A percentile compares a stretch with the other conserved stretches of the same genome.
phyloP scores from a whole-genome alignment of 1,140 invertebrate species.

The Microplitis mediator region DNA sequence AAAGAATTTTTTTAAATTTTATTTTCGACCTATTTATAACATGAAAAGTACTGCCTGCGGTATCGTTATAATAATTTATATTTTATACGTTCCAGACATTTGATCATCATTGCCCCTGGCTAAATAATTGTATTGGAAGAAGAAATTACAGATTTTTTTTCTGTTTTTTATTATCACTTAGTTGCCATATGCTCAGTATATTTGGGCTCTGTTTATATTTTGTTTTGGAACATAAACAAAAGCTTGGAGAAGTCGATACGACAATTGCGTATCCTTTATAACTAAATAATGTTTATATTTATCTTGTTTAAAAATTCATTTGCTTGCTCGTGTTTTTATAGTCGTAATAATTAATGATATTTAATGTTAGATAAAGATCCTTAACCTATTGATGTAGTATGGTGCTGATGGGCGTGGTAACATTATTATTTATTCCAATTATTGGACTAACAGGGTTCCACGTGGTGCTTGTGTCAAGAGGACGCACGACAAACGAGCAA shows the following conservation, averaged over 20 bases:
- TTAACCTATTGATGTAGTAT: conserved; percentile 69
- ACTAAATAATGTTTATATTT: conserved; percentile 15
- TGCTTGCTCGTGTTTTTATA: not conserved
- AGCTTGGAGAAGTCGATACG: conserved; percentile 78
- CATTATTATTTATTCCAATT: conserved; percentile 92
- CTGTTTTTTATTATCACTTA: conserved; percentile 95
- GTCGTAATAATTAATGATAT: not conserved
- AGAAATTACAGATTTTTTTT: conserved; percentile 99
- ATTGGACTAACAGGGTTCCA: conserved; percentile 98
- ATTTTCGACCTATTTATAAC: conserved; percentile 17
- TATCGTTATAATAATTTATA: conserved; percentile 20
- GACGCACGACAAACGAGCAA: conserved; percentile 99
- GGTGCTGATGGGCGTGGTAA: conserved; percentile 89
- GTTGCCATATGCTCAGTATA: conserved; percentile 96
- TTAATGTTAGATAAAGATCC: conserved; percentile 35
- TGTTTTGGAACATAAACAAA: conserved; percentile 84
- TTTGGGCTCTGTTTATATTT: conserved; percentile 92
- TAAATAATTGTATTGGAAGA: conserved; percentile 99
- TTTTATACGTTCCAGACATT: conserved; percentile 83
- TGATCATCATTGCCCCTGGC: conserved; percentile 99
- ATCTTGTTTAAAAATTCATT: no score
- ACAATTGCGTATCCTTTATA: conserved; percentile 90
- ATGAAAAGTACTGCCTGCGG: no score
- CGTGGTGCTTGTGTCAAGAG: conserved; percentile 92
- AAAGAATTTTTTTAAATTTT: conserved; percentile 5